Percentiles rank a stretch among this genome's conserved stretches.
Conservation (phyloP, 2,797 vertebrate genomes). For the Anabas testudineus region DNA sequence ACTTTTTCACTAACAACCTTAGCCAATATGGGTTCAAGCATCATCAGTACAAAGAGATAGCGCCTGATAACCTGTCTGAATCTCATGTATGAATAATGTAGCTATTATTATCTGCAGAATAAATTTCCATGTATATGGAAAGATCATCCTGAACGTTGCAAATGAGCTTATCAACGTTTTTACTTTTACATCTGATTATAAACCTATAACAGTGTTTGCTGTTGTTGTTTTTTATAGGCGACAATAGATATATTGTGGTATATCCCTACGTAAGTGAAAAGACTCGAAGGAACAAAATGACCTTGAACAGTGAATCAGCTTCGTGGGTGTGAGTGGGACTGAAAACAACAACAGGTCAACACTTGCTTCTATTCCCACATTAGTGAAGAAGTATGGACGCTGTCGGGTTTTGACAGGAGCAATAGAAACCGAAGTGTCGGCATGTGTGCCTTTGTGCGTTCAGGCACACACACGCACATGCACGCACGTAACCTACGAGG, state of each 20-base stretch:
- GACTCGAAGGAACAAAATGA: conserved; percentile 35
- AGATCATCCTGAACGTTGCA: background rate
- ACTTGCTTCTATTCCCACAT: conserved; percentile 45
- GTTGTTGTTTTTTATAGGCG: conserved; percentile 1
- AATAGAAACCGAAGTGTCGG: conserved; percentile 47
- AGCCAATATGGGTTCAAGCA: conserved; percentile 3
- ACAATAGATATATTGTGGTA: background rate
- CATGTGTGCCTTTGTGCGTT: conserved; percentile 34
- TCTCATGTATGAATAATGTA: conserved; percentile 37
- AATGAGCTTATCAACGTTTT: conserved; percentile 12
- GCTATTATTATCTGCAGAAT: conserved; percentile 15
- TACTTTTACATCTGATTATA: background rate
- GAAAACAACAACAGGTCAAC: conserved; percentile 28
- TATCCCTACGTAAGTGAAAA: conserved; percentile 8
- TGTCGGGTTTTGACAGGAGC: conserved; percentile 57
- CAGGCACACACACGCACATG: conserved; percentile 10
- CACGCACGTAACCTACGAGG: conserved; percentile 32
- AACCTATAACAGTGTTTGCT: background rate
- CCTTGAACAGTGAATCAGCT: conserved; percentile 46
- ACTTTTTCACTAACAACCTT: conserved; percentile 3
- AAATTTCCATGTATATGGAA: background rate
- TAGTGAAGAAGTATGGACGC: conserved; percentile 54
- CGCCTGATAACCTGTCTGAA: conserved; percentile 17
- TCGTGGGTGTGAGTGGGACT: conserved; percentile 44
- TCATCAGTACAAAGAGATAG: conserved; percentile 16